Percentiles rank a stretch among this genome's conserved stretches.
phyloP scores from a whole-genome alignment of 2,888 invertebrate species.

The Alloscopus bannaensis region DNA sequence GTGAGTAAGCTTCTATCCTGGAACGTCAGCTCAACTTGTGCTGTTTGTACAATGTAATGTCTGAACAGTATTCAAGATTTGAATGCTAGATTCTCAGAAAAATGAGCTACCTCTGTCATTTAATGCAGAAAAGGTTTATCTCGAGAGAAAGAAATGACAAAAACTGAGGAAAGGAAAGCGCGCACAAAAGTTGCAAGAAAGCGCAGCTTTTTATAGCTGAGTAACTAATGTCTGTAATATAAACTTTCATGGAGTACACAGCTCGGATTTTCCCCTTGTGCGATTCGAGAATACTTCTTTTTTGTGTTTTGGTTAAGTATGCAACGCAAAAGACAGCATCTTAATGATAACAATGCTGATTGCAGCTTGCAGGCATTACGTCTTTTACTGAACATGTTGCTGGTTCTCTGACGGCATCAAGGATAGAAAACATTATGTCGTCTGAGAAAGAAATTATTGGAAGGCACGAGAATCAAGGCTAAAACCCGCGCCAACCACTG shows the following conservation, averaged over 20 bases:
- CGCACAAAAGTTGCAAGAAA: slow-evolving; percentile 35
- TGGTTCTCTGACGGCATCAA: too few relatives aligned
- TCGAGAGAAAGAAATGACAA: not conserved
- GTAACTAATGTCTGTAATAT: slow-evolving; percentile 25
- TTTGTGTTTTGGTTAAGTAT: too few relatives aligned
- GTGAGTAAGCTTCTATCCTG: too few relatives aligned
- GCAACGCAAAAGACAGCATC: slow-evolving; percentile 37
- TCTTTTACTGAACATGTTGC: slow-evolving; percentile 30
- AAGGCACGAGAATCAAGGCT: too few relatives aligned
- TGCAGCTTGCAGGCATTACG: slow-evolving; percentile 46
- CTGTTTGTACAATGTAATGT: slow-evolving; percentile 36
- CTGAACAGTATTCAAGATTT: slow-evolving; percentile 36
- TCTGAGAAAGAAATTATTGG: slow-evolving; percentile 33
- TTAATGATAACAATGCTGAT: slow-evolving; percentile 56
- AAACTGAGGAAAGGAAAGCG: too few relatives aligned
- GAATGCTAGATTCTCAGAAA: slow-evolving; percentile 41
- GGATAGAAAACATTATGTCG: slow-evolving; percentile 17
- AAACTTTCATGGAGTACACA: slow-evolving; percentile 5
- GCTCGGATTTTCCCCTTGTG: slow-evolving; percentile 34
- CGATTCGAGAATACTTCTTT: slow-evolving; percentile 13
- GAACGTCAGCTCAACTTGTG: too few relatives aligned
- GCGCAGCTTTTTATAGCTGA: slow-evolving; percentile 3
- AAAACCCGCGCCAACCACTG: not conserved
- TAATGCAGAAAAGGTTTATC: slow-evolving; percentile 33
- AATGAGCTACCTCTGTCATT: slow-evolving; percentile 52